Evolutionary conservation across 1,140 invertebrate species (phyloP).

Genomic region (Zaprionus capensis): DNA sequence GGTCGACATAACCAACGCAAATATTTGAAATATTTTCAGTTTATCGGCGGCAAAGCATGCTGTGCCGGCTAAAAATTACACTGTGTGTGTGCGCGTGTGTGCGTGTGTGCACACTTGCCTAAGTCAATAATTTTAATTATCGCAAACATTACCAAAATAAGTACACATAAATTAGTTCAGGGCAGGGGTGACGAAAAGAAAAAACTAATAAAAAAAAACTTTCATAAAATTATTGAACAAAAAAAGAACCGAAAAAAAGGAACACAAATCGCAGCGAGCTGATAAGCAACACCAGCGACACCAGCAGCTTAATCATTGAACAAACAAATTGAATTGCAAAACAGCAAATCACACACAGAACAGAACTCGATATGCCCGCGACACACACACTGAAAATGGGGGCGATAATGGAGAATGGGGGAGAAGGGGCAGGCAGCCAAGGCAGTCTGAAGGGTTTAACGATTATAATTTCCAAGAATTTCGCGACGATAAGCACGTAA

Average conservation of each 20-base stretch:
- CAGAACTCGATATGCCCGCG: conserved; percentile 20
- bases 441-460: conserved; percentile 10
- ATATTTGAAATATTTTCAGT: conserved; percentile 41
- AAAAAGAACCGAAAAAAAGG: conserved; percentile 14
- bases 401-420: background rate
- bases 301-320: conserved; percentile 36
- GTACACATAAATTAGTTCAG: conserved; percentile 7
- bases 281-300: conserved; percentile 40
- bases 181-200: background rate
- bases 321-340: conserved; percentile 68
- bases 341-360: conserved; percentile 55
- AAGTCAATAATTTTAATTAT: conserved; percentile 60
- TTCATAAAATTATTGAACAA: background rate
- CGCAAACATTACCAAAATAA: conserved; percentile 17
- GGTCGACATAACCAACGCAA: conserved; percentile 37
- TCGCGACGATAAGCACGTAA: conserved; percentile 29
- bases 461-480: conserved; percentile 45
- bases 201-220: conserved; percentile 20
- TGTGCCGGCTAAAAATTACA: background rate
- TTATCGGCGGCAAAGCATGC: conserved; percentile 29
- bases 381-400: background rate
- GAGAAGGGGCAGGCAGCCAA: background rate
- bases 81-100: background rate
- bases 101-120: conserved; percentile 55
- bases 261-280: conserved; percentile 43